Evolutionary conservation across 2,888 invertebrate species (phyloP), one percentile per base, ranked within the genome.

Genomic region (Macrophya annulata): DNA sequence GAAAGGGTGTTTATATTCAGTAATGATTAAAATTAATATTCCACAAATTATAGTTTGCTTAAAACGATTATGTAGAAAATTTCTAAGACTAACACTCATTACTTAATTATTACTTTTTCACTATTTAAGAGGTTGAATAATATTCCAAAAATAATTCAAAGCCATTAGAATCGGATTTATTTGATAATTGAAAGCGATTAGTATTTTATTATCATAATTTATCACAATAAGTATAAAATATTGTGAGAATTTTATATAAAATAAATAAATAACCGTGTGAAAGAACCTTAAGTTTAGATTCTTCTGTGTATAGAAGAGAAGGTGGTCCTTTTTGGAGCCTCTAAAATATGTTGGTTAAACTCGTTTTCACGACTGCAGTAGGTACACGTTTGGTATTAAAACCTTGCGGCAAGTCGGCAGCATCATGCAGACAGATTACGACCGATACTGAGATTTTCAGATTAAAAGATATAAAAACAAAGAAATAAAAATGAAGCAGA

Each of bases 351-450:
- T 77, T 37, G 51, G 55, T 37, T 77, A 55, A 77, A 77, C 77
- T 77, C 77, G 77, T 77, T 77, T 77, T 55, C 77, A 77, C 77
- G 74, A 74, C 45, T 74, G n/a, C 71, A n/a, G 74, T 12, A 43
- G 43, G 45, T 74, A 45, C 74, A 74, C 45, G 45, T 45, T 45
- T 15, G 15, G 74, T 45, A 74, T 74, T 45, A 48, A 74, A 74
- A 25, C 25, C 68, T 68, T 37, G 68, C 68, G 68, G 68, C 68
- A 68, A 37, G 31, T 62, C 62, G 62, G 21, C 12, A 68, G 37
- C 15, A 9, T 15, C 25, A 37, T 31, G 68, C 74, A 45, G 45
- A 74, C 74, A 45, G 74, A 9, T 74, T 74, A 45, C 74, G 45
- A 74, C 74, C 74, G 74, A 74, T 74, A 45, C 74, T 74, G 45